Percentiles rank a stretch among this genome's conserved stretches.
Conservation (phyloP, 2,113 vertebrate species). For the Bambusicola thoracicus region DNA sequence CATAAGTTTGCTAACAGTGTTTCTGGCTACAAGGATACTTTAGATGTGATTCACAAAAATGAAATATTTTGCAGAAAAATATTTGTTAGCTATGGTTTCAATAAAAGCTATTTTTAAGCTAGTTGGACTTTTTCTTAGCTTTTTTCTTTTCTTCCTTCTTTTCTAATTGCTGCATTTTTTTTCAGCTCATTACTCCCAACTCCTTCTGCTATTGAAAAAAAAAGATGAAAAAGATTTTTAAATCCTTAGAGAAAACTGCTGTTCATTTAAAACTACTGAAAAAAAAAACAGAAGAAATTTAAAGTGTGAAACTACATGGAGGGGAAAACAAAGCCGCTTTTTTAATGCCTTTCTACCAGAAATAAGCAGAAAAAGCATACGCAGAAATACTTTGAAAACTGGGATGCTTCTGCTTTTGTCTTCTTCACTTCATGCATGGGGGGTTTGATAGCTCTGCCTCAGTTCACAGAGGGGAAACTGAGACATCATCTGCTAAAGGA, state of each 20-base stretch:
- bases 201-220: background rate
- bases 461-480: background rate
- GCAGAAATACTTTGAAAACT: background rate
- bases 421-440: background rate
- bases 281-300: background rate
- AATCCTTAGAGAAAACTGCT: conserved; percentile 14
- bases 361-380: rapidly evolving
- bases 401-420: background rate
- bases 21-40: background rate
- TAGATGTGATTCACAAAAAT: background rate
- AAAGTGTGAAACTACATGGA: background rate
- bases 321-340: background rate
- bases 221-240: background rate
- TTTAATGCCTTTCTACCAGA: background rate
- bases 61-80: background rate
- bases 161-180: background rate
- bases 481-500: background rate
- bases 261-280: background rate
- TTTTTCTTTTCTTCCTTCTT: background rate
- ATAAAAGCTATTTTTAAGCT: background rate
- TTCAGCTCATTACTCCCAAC: background rate
- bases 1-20: background rate
- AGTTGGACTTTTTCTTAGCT: background rate
- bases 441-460: background rate
- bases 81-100: background rate